These are phyloP conservation scores for Megaleporinus macrocephalus DNA, from an alignment of 2,113 vertebrate genomes.

Conservation along the genomic window DNA sequence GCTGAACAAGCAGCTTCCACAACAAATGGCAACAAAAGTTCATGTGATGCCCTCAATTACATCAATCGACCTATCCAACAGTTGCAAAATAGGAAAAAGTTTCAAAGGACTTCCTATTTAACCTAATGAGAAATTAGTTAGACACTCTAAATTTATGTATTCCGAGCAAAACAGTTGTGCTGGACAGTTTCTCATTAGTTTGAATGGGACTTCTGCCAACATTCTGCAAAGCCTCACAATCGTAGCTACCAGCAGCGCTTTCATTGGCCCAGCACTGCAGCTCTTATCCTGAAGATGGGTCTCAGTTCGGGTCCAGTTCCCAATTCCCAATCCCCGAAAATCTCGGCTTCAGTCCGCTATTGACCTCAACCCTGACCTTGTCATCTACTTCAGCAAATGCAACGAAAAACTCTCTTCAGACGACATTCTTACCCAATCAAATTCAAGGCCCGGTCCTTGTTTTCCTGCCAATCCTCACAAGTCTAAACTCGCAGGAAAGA, in stretches of 20 bases:
- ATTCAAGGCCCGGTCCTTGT: background rate
- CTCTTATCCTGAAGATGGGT: background rate
- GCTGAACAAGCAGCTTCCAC: no score
- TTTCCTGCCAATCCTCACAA: constrained; percentile 11
- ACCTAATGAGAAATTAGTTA: background rate
- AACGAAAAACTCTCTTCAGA: background rate
- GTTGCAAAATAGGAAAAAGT: no score
- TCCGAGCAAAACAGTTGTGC: background rate
- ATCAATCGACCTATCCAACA: no score
- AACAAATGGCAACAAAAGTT: no score
- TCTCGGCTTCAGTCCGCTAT: background rate
- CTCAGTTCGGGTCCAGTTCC: background rate
- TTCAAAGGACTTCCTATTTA: no score
- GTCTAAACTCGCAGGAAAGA: constrained; percentile 2
- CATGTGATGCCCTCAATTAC: no score
- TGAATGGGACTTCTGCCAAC: background rate
- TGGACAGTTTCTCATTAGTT: background rate
- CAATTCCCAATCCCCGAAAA: background rate
- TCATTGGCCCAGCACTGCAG: background rate
- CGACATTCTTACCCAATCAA: no score
- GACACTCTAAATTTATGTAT: background rate
- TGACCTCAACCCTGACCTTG: background rate
- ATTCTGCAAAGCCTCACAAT: background rate
- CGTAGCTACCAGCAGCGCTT: background rate
- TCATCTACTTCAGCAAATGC: background rate